These are phyloP conservation scores for Petrophora chlorosata DNA, from an alignment of 2,888 invertebrate genomes.

Conservation along the genomic window DNA sequence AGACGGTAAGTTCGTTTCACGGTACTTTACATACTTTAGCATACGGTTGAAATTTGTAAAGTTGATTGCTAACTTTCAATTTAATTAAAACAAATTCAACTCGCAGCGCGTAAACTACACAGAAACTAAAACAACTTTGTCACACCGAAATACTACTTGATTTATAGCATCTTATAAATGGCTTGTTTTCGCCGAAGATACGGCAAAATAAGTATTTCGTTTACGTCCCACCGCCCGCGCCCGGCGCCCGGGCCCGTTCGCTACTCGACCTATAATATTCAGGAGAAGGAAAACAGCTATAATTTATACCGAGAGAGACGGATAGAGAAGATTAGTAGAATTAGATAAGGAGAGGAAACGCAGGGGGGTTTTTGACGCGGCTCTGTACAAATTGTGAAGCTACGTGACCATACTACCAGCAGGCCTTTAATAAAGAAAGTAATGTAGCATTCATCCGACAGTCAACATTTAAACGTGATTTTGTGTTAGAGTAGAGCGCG, in stretches of 20 bases:
- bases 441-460: constrained; percentile 4
- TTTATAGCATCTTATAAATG: constrained; percentile 68
- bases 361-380: constrained; percentile 49
- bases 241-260: constrained; percentile 46
- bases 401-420: constrained; percentile 45
- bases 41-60: too few species aligned
- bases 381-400: constrained; percentile 48
- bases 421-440: constrained; percentile 17
- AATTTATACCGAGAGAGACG: constrained; percentile 60
- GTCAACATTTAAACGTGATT: neutral
- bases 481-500: neutral
- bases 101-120: constrained; percentile 2
- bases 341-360: constrained; percentile 44
- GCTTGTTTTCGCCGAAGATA: constrained; percentile 71
- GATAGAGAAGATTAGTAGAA: constrained; percentile 38
- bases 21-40: too few species aligned
- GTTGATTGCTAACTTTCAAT: too few species aligned
- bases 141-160: constrained; percentile 49
- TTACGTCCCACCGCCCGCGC: constrained; percentile 54
- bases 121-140: neutral
- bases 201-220: constrained; percentile 70
- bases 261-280: constrained; percentile 60
- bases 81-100: too few species aligned
- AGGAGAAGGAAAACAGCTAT: constrained; percentile 70
- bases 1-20: too few species aligned